phyloP scores from a whole-genome alignment of 64 coral and sea anemone species.

The Montipora foliosa region DNA sequence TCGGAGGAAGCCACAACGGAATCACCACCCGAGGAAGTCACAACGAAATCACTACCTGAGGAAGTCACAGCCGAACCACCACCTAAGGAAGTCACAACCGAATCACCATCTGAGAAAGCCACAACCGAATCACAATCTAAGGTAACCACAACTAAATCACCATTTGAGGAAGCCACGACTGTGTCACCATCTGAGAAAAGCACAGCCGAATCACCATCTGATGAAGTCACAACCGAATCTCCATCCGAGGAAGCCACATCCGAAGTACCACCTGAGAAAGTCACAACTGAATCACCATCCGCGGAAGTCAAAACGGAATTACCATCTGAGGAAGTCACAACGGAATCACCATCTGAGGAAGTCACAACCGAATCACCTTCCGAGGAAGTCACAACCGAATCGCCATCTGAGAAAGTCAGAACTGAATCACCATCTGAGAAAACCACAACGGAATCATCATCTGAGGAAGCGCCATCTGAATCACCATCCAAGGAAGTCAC shows the following conservation, averaged over 20 bases:
- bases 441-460: neutral
- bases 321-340: neutral
- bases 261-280: neutral
- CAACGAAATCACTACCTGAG: neutral
- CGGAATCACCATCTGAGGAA: neutral
- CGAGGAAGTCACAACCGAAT: neutral
- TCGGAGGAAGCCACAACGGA: neutral
- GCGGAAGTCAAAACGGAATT: neutral
- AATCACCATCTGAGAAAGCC: neutral
- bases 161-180: neutral
- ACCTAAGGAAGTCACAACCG: neutral
- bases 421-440: constrained; percentile 1
- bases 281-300: neutral
- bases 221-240: neutral
- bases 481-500: neutral
- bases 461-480: neutral
- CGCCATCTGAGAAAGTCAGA: neutral
- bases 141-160: neutral
- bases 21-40: neutral
- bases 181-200: neutral
- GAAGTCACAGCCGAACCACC: neutral
- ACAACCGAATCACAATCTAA: neutral
- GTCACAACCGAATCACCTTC: neutral
- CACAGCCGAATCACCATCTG: neutral
- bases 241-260: neutral